These are phyloP conservation scores for Sebastes diploproa DNA, from an alignment of 2,797 vertebrate genomes.

Conservation along the genomic window DNA sequence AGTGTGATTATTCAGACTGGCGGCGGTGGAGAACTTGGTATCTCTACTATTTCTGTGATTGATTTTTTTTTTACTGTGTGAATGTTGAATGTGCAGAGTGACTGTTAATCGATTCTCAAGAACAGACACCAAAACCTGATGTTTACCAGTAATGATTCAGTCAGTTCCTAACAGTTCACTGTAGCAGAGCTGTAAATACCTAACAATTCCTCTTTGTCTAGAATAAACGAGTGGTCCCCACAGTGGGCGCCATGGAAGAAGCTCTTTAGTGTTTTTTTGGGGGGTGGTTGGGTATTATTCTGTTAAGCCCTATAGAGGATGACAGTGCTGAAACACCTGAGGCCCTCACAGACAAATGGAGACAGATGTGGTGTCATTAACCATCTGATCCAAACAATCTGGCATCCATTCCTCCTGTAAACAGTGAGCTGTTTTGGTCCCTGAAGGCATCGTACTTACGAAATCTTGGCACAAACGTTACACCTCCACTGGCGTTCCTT, in stretches of 20 bases:
- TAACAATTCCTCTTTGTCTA: background rate
- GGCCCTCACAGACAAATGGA: background rate
- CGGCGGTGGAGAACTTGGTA: background rate
- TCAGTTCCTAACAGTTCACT: background rate
- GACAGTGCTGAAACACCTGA: slow-evolving; percentile 3
- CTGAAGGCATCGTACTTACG: slow-evolving; percentile 83
- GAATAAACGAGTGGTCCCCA: background rate
- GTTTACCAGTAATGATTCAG: background rate
- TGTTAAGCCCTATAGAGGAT: background rate
- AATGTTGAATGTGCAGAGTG: background rate
- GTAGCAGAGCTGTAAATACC: background rate
- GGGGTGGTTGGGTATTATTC: background rate
- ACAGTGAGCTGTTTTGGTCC: background rate
- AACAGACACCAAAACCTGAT: background rate
- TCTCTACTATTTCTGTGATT: background rate
- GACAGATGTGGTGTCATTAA: slow-evolving; percentile 37
- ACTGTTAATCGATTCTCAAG: background rate
- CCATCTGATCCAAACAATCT: slow-evolving; percentile 27
- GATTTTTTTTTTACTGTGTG: background rate
- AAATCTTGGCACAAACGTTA: slow-evolving; percentile 90
- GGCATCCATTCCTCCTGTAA: slow-evolving; percentile 1
- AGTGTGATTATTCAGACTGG: slow-evolving; percentile 1
- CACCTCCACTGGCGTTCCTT: slow-evolving; percentile 87
- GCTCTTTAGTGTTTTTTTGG: background rate
- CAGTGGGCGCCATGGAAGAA: background rate